Percentiles rank a stretch among this genome's conserved stretches.
phyloP scores from a whole-genome alignment of 2,888 invertebrate genomes.

The Listrodromus nycthemerus region DNA sequence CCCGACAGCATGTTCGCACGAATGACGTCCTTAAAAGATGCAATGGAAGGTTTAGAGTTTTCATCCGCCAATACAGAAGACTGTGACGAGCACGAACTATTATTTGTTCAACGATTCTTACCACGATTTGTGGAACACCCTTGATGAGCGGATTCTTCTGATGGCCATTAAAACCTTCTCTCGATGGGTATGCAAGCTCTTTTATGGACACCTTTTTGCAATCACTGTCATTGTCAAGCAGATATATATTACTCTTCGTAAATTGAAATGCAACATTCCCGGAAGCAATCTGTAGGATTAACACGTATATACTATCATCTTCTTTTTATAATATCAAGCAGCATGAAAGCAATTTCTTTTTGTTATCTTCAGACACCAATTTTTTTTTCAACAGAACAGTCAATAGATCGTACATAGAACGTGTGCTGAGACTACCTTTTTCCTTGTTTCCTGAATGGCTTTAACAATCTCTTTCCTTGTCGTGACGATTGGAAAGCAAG shows the following conservation, averaged over 20 bases:
- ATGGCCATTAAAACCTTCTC: constrained; percentile 65
- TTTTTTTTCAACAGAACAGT: background rate
- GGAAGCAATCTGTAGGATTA: constrained; percentile 86
- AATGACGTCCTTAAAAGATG: constrained; percentile 86
- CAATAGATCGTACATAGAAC: background rate
- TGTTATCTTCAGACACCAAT: background rate
- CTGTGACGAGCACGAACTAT: background rate
- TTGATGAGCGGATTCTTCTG: constrained; percentile 68
- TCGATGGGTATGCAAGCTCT: constrained; percentile 69
- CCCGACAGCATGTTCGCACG: constrained; percentile 88
- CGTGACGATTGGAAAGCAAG: constrained; percentile 88
- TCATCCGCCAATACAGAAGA: background rate
- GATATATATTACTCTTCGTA: constrained; percentile 88
- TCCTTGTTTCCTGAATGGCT: constrained; percentile 88
- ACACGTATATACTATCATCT: background rate
- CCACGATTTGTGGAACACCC: constrained; percentile 71
- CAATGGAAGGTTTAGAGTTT: background rate
- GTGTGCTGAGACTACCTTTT: constrained; percentile 85
- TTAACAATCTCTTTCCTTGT: constrained; percentile 86
- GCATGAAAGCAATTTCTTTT: no score
- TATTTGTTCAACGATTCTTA: constrained; percentile 45
- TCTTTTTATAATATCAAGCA: background rate
- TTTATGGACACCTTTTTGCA: constrained; percentile 75
- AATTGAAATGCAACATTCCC: constrained; percentile 91
- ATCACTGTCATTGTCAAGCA: constrained; percentile 88